A percentile compares a stretch with the other conserved stretches of the same genome.
These are phyloP conservation scores for Hyposoter dolosus DNA, from an alignment of 2,888 invertebrate species.

Conservation along the genomic window DNA sequence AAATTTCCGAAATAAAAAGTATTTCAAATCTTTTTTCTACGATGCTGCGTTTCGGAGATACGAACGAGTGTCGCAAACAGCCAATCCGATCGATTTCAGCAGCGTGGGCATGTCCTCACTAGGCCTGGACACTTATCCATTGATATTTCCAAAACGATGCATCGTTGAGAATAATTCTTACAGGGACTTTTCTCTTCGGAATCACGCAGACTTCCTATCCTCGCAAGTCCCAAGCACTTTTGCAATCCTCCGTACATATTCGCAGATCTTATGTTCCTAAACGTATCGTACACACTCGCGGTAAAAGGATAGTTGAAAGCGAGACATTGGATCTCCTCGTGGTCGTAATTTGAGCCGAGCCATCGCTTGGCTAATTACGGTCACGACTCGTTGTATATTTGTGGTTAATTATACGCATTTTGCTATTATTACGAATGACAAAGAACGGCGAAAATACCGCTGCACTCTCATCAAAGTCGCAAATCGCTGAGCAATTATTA, in stretches of 20 bases:
- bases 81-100: neutral
- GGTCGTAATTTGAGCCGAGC: slow-evolving; percentile 15
- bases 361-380: slow-evolving; percentile 30
- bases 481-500: slow-evolving; percentile 37
- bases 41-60: neutral
- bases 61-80: neutral
- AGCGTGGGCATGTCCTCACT: neutral
- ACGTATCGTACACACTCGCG: slow-evolving; percentile 49
- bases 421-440: slow-evolving; percentile 56
- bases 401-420: slow-evolving; percentile 60
- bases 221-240: neutral
- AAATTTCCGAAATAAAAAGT: neutral
- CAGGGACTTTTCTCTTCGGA: neutral
- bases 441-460: slow-evolving; percentile 54
- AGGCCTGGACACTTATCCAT: neutral
- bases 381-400: slow-evolving; percentile 39
- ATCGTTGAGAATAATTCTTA: neutral
- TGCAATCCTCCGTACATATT: slow-evolving; percentile 7
- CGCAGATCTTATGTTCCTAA: slow-evolving; percentile 6
- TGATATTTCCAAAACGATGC: neutral
- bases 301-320: slow-evolving; percentile 51
- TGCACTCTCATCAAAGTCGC: slow-evolving; percentile 32
- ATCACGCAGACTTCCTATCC: neutral
- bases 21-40: neutral
- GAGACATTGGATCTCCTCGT: slow-evolving; percentile 44